A percentile compares a stretch with the other conserved stretches of the same genome.
Evolutionary conservation across 2,888 invertebrate genomes (phyloP).

Genomic region (Mythimna albipuncta): DNA sequence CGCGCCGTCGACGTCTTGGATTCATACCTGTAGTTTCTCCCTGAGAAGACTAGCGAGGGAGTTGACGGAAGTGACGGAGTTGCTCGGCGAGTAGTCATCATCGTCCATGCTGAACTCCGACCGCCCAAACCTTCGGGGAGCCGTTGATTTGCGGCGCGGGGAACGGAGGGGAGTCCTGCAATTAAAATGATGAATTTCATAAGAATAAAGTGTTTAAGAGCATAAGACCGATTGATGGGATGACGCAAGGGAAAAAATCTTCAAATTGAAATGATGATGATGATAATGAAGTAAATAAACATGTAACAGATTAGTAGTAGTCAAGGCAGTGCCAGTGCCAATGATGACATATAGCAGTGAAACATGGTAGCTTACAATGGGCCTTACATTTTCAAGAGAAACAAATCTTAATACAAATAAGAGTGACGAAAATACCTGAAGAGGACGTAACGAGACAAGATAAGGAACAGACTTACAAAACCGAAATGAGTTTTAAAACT

Average conservation of each 20-base stretch:
- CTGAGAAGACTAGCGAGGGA: conserved; percentile 95
- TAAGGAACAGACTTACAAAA: conserved; percentile 28
- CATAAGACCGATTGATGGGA: neutral
- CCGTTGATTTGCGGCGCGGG: conserved; percentile 91
- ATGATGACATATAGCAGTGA: no score
- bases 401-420: conserved; percentile 50
- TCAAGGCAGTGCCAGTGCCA: no score
- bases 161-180: conserved; percentile 92
- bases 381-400: neutral
- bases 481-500: conserved; percentile 13
- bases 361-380: no score
- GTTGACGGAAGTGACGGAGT: conserved; percentile 96
- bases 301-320: neutral
- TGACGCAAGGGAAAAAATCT: neutral
- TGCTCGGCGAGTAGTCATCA: conserved; percentile 93
- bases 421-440: conserved; percentile 33
- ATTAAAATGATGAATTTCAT: conserved; percentile 30
- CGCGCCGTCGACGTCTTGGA: no score
- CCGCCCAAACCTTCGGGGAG: conserved; percentile 88
- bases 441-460: conserved; percentile 20
- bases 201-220: neutral
- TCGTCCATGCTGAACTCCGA: conserved; percentile 91
- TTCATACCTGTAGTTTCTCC: conserved; percentile 94
- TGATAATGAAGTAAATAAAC: neutral
- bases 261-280: neutral